A percentile compares a stretch with the other conserved stretches of the same genome.
Evolutionary conservation across 2,797 vertebrate species (phyloP).

Genomic region (Buceros bicornis): DNA sequence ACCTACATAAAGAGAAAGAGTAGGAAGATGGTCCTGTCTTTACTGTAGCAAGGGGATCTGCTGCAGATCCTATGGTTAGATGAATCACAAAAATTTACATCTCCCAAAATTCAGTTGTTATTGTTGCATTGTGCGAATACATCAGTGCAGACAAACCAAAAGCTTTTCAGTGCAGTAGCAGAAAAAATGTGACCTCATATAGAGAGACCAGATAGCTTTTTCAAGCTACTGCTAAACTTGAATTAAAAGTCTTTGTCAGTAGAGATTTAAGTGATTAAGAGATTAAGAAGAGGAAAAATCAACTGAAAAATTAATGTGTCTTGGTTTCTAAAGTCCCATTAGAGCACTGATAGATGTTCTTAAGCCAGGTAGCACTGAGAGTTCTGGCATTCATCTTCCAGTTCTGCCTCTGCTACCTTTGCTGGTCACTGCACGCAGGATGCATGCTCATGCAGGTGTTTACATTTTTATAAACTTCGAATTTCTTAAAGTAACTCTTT

Average conservation of each 20-base stretch:
- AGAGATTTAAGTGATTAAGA: neutral
- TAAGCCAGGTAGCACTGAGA: neutral
- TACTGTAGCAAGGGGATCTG: neutral
- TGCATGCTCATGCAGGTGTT: neutral
- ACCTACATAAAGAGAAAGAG: neutral
- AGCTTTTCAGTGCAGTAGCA: neutral
- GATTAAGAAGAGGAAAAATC: neutral
- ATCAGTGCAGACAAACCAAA: neutral
- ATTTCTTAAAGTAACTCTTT: conserved; percentile 7
- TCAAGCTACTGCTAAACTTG: neutral
- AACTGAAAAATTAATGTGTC: neutral
- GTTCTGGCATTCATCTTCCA: neutral
- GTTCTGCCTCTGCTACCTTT: neutral
- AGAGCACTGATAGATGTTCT: neutral
- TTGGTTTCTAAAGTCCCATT: neutral
- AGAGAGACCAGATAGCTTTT: neutral
- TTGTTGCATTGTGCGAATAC: neutral
- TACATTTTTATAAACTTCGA: neutral
- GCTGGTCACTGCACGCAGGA: neutral
- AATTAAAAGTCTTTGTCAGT: neutral
- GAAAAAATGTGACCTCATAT: neutral
- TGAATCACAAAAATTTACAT: neutral
- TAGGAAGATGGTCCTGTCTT: neutral
- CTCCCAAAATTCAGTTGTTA: neutral
- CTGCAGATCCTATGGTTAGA: neutral